These are phyloP conservation scores for Champsocephalus gunnari DNA, from an alignment of 2,797 vertebrate genomes.

Conservation along the genomic window DNA sequence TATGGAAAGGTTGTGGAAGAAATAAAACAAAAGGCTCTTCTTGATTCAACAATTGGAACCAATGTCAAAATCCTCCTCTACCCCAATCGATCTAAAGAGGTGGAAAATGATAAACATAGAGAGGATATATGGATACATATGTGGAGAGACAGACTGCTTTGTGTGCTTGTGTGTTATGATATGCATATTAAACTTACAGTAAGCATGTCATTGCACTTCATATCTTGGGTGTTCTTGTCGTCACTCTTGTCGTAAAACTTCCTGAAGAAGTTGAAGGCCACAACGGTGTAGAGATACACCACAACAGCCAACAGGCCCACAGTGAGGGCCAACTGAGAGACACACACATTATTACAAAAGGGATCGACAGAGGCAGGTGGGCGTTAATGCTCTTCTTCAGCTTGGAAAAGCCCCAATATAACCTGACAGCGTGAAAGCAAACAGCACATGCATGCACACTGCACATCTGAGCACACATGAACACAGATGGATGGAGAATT, in stretches of 20 bases:
- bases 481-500: constrained; percentile 33
- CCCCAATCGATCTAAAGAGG: constrained; percentile 19
- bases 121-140: not conserved
- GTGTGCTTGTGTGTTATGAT: not conserved
- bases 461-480: constrained; percentile 41
- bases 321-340: constrained; percentile 79
- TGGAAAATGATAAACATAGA: constrained; percentile 46
- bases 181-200: constrained; percentile 74
- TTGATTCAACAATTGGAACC: constrained; percentile 56
- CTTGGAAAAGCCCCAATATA: constrained; percentile 37
- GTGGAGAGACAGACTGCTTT: not conserved
- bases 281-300: constrained; percentile 86
- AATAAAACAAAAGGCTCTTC: constrained; percentile 46
- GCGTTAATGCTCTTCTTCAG: constrained; percentile 46
- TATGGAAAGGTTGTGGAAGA: constrained; percentile 39
- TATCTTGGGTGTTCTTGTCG: constrained; percentile 74
- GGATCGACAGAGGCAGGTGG: constrained; percentile 45
- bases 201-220: constrained; percentile 87
- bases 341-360: constrained; percentile 40
- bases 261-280: constrained; percentile 87
- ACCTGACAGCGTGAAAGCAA: constrained; percentile 44
- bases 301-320: constrained; percentile 84
- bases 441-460: constrained; percentile 34
- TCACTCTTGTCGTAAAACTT: constrained; percentile 86
- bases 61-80: constrained; percentile 43